Evolutionary conservation across 2,888 invertebrate genomes (phyloP).

Genomic region (Myopa testacea): DNA sequence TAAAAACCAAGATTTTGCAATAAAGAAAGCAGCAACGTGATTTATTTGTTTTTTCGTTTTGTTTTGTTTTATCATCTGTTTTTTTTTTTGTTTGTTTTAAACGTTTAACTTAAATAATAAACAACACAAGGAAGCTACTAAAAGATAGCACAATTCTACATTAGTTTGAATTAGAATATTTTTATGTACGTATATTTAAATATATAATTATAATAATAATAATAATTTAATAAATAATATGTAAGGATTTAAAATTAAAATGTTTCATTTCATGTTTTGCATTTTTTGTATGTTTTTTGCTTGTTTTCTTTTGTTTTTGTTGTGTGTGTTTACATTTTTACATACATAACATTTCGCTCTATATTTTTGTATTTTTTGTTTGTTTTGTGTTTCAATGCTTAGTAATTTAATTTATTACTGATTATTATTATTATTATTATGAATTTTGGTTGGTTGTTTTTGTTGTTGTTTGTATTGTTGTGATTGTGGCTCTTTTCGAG

Average conservation of each 20-base stretch:
- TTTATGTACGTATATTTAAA: neutral
- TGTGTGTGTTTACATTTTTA: neutral
- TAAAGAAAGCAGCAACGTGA: constrained; percentile 6
- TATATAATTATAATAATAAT: constrained; percentile 33
- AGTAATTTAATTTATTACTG: neutral
- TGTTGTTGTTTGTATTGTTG: constrained; percentile 3
- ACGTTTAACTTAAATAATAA: constrained; percentile 32
- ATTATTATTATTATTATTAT: neutral
- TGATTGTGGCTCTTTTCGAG: neutral
- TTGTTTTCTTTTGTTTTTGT: neutral
- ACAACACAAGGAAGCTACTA: constrained; percentile 28
- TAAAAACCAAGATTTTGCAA: neutral
- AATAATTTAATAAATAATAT: constrained; percentile 19
- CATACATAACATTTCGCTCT: neutral
- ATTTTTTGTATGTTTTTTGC: neutral
- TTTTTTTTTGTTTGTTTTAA: constrained; percentile 2
- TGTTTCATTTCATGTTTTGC: constrained; percentile 4
- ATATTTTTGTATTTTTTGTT: neutral
- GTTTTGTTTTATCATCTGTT: constrained; percentile 1
- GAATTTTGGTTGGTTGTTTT: neutral
- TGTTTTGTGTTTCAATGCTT: no score
- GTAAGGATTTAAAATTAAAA: neutral
- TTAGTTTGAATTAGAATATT: constrained; percentile 33
- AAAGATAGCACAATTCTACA: constrained; percentile 34
- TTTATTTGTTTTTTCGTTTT: constrained; percentile 10